Conservation (phyloP, 1,140 invertebrate genomes). For the Brachionus sp. region DNA sequence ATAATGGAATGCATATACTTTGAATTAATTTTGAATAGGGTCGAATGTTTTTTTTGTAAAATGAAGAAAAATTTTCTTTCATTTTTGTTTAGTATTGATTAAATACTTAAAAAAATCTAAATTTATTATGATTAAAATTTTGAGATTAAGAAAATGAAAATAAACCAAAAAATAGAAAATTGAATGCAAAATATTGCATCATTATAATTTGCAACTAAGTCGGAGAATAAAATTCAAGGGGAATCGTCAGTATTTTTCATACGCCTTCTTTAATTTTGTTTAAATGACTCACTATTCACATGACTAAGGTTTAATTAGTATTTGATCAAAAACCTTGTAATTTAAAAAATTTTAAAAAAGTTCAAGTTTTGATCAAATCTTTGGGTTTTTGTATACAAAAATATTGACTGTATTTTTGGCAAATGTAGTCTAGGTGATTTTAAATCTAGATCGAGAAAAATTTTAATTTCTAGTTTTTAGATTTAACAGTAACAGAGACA, state of each 20-base stretch:
- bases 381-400: background rate
- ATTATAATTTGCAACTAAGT: background rate
- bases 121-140: background rate
- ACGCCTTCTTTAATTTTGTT: background rate
- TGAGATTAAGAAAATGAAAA: background rate
- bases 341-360: background rate
- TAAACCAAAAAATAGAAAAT: background rate
- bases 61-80: background rate
- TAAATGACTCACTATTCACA: background rate
- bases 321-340: too few relatives aligned
- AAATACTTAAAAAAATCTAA: background rate
- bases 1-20: background rate
- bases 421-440: background rate
- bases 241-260: background rate
- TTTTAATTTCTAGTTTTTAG: background rate
- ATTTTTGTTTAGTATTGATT: background rate
- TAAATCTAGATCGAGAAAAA: background rate
- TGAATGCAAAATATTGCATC: slow-evolving; percentile 8
- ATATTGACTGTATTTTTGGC: background rate
- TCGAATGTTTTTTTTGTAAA: slow-evolving; percentile 1
- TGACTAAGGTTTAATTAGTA: background rate
- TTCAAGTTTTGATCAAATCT: background rate
- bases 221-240: background rate
- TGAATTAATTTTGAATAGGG: background rate
- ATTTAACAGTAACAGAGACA: background rate